These are phyloP conservation scores for Coreoperca whiteheadi DNA, from an alignment of 2,113 vertebrate species.

Conservation along the genomic window DNA sequence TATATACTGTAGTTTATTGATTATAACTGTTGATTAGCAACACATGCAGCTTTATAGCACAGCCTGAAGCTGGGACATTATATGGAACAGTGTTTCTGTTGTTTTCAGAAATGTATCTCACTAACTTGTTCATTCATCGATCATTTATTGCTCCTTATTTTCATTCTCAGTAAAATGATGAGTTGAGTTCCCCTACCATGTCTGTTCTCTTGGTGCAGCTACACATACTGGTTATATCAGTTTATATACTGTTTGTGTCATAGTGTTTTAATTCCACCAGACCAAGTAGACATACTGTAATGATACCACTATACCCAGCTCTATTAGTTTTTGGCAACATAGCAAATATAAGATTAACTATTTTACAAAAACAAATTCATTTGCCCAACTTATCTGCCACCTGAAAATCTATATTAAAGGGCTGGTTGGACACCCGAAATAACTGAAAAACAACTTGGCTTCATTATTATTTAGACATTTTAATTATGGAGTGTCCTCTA, in stretches of 20 bases:
- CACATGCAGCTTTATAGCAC: not conserved
- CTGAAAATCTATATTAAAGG: slow-evolving; percentile 43
- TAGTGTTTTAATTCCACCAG: slow-evolving; percentile 5
- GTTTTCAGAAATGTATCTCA: not conserved
- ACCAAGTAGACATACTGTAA: not conserved
- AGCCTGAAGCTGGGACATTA: not conserved
- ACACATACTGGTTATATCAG: not conserved
- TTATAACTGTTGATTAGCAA: not conserved
- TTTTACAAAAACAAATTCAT: slow-evolving; percentile 38
- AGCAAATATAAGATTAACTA: not conserved
- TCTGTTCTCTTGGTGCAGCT: not conserved
- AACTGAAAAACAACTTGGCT: slow-evolving; percentile 59
- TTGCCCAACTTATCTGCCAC: slow-evolving; percentile 24
- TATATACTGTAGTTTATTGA: not conserved
- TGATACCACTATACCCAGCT: slow-evolving; percentile 1
- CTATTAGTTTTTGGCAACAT: slow-evolving; percentile 9
- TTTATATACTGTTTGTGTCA: too few species aligned
- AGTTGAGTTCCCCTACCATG: not conserved
- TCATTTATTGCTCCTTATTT: not conserved
- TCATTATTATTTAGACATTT: slow-evolving; percentile 74
- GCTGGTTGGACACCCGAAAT: slow-evolving; percentile 41
- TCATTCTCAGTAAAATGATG: not conserved
- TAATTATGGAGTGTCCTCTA: slow-evolving; percentile 67
- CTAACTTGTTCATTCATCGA: not conserved
- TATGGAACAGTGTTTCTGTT: not conserved